phyloP scores from a whole-genome alignment of 2,888 invertebrate genomes.

The Yponomeuta evonymella region DNA sequence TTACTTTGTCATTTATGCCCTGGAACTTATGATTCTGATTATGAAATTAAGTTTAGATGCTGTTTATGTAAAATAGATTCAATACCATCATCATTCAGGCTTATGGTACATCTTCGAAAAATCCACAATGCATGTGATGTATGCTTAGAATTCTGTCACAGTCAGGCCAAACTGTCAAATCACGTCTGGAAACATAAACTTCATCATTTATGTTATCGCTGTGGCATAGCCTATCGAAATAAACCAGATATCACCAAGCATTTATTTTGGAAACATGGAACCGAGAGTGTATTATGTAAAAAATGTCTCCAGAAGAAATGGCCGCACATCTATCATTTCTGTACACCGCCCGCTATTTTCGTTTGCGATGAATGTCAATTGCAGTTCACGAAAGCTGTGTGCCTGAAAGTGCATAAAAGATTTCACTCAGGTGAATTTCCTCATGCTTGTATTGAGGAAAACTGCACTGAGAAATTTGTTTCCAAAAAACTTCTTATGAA shows the following conservation, averaged over 20 bases:
- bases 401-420: conserved; percentile 89
- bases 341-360: conserved; percentile 86
- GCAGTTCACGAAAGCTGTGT: conserved; percentile 84
- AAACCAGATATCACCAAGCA: conserved; percentile 93
- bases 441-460: conserved; percentile 82
- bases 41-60: conserved; percentile 85
- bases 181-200: conserved; percentile 95
- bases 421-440: conserved; percentile 83
- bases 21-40: conserved; percentile 80
- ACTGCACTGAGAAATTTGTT: conserved; percentile 86
- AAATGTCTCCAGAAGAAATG: conserved; percentile 92
- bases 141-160: conserved; percentile 87
- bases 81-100: conserved; percentile 89
- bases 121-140: conserved; percentile 91
- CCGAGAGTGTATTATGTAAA: conserved; percentile 90
- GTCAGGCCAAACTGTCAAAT: conserved; percentile 87
- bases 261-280: conserved; percentile 94
- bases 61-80: conserved; percentile 86
- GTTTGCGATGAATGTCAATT: conserved; percentile 88
- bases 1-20: conserved; percentile 91
- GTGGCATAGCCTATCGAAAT: conserved; percentile 91
- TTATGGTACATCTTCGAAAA: conserved; percentile 92
- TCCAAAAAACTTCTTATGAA: conserved; percentile 86
- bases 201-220: conserved; percentile 90
- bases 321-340: conserved; percentile 95